Evolutionary conservation across 2,888 invertebrate species (phyloP).

Genomic region (Drosophila mayaguana): DNA sequence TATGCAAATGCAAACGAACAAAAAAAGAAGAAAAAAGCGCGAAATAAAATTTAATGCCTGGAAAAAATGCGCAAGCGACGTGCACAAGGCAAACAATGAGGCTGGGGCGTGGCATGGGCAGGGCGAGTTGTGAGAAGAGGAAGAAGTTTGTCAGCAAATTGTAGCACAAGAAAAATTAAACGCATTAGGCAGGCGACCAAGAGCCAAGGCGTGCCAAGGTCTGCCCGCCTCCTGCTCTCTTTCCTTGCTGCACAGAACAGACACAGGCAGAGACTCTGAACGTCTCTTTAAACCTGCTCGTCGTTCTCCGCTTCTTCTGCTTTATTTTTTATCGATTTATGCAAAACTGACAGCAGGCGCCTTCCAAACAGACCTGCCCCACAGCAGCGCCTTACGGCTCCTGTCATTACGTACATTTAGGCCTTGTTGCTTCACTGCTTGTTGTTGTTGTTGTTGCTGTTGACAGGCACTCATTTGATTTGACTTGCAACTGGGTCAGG

Average conservation of each 20-base stretch:
- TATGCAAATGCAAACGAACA: slow-evolving; percentile 69
- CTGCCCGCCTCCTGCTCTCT: slow-evolving; percentile 6
- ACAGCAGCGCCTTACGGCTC: slow-evolving; percentile 19
- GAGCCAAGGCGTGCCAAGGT: slow-evolving; percentile 42
- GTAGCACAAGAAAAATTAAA: slow-evolving; percentile 78
- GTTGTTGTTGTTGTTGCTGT: slow-evolving; percentile 26
- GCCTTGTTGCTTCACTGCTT: slow-evolving; percentile 65
- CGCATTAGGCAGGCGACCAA: slow-evolving; percentile 67
- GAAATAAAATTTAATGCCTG: slow-evolving; percentile 79
- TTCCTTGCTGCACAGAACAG: no score
- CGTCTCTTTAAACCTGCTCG: slow-evolving; percentile 60
- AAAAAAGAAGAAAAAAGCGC: slow-evolving; percentile 43
- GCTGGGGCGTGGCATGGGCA: no score
- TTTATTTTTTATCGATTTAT: slow-evolving; percentile 67
- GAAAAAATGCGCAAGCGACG: slow-evolving; percentile 75
- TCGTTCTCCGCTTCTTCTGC: slow-evolving; percentile 16
- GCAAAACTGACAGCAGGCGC: slow-evolving; percentile 59
- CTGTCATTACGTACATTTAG: slow-evolving; percentile 66
- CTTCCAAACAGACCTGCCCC: slow-evolving; percentile 9
- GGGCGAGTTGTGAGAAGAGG: not conserved
- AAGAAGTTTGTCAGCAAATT: slow-evolving; percentile 62
- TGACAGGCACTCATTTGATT: slow-evolving; percentile 57
- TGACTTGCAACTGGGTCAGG: slow-evolving; percentile 67
- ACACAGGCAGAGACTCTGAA: slow-evolving; percentile 15
- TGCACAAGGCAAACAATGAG: slow-evolving; percentile 36